Evolutionary conservation across 2,797 vertebrate species (phyloP), one percentile per base, ranked within the genome.

Genomic region (Tadarida brasiliensis): DNA sequence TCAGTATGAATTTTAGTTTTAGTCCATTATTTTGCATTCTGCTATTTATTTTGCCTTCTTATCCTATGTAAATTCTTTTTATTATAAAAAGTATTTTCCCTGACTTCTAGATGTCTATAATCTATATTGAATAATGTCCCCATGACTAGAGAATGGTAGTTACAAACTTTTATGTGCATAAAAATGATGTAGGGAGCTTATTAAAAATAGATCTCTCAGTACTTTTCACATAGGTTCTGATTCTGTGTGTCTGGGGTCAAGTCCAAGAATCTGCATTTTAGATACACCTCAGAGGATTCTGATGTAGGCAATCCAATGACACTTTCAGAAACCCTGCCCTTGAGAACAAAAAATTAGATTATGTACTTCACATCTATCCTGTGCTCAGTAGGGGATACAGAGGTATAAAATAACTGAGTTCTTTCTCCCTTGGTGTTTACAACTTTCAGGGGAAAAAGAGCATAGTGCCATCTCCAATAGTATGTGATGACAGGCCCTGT

Each of bases 41-140:
- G 78, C 67, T 76, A 24, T 65, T 87, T 90, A 28, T 74, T 73
- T 47, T 10, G 5, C n/a, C 51, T 73, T 68, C 51, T 56, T 54
- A 47, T 59, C 51, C 70, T 81, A 70, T 59, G 12, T 77, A 61
- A 91, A 70, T 78, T 57, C 47, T 67, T 28, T 90, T 91, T 44
- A 44, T 44, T 44, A 44, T 44, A 44, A 44, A 44, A 44, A 44
- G 39, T 44, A 44, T 44, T 94, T 28, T 47, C 20, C 24, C 12
- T 76, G 35, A 54, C 14, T 91, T 94, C 24, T 44, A 49, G 61
- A 88, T 26, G 71, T 82, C 91, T 73, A 51, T 59, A 17, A 71
- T 81, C 49, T 71, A 63, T 90, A 87, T 94, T 87, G 70, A 92
- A 87, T 83, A 94, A 59, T n/a, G 87, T 76, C 74, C 65, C 70